Percentiles rank a stretch among this genome's conserved stretches.
Evolutionary conservation across 2,113 vertebrate species (phyloP).

Genomic region (Pangasianodon gigas): DNA sequence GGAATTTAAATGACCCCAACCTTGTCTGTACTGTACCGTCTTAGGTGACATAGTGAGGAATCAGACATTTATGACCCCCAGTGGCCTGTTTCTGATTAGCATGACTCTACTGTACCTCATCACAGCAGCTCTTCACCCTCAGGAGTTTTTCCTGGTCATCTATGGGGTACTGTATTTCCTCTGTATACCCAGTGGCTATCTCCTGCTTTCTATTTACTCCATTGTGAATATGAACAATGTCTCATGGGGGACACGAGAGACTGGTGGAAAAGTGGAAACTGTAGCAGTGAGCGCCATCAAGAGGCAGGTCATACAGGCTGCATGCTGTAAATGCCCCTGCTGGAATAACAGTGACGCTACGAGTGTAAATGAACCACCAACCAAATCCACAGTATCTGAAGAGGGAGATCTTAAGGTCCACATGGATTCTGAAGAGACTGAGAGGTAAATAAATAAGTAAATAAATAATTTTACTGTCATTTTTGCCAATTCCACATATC

Average conservation of each 20-base stretch:
- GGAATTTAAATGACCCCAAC: neutral
- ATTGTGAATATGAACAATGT: constrained; percentile 68
- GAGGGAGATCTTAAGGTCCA: neutral
- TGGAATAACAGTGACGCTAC: neutral
- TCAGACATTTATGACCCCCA: constrained; percentile 59
- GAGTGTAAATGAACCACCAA: neutral
- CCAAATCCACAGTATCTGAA: neutral
- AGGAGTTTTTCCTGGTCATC: constrained; percentile 61
- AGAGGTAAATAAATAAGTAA: constrained; percentile 11
- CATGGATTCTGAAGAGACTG: neutral
- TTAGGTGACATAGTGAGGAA: constrained; percentile 58
- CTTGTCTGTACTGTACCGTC: neutral
- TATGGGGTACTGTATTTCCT: constrained; percentile 64
- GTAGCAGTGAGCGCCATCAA: neutral
- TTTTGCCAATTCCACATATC: no score
- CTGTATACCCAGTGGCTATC: constrained; percentile 64
- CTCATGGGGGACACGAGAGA: constrained; percentile 65
- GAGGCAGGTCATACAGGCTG: constrained; percentile 39
- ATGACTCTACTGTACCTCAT: constrained; percentile 52
- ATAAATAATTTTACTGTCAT: no score
- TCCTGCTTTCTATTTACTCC: constrained; percentile 64
- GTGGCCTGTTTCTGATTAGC: constrained; percentile 60
- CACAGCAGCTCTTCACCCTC: constrained; percentile 61
- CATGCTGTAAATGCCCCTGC: constrained; percentile 55
- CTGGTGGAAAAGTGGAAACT: constrained; percentile 31